Evolutionary conservation across 2,113 vertebrate species (phyloP).

Genomic region (Madoqua kirkii): DNA sequence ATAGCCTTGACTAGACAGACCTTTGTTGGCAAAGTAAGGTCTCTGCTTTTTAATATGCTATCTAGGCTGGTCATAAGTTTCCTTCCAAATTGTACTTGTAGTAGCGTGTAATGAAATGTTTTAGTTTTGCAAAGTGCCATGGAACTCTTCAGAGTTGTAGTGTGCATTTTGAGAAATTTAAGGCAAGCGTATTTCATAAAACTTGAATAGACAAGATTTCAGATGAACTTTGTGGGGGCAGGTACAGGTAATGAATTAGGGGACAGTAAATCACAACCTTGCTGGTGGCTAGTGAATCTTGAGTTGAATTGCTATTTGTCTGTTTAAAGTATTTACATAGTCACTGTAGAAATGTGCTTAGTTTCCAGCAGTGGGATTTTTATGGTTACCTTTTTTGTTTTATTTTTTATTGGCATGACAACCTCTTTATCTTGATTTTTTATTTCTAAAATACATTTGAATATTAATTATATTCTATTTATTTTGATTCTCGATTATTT

Average conservation of each 20-base stretch:
- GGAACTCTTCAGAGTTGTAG: neutral
- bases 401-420: neutral
- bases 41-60: too few species aligned
- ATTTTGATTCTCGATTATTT: neutral
- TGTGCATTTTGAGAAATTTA: neutral
- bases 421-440: neutral
- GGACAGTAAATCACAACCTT: neutral
- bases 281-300: neutral
- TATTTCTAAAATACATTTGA: neutral
- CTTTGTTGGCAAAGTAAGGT: too few species aligned
- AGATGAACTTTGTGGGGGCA: neutral
- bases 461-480: neutral
- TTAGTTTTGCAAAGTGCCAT: neutral
- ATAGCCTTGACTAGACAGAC: too few species aligned
- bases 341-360: neutral
- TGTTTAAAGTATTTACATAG: neutral
- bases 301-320: neutral
- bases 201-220: neutral
- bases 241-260: neutral
- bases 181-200: neutral
- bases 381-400: neutral
- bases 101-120: neutral
- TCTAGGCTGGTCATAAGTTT: too few species aligned
- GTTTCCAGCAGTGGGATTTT: neutral
- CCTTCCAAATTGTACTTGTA: constrained; percentile 87